A percentile compares a stretch with the other conserved stretches of the same genome.
phyloP scores from a whole-genome alignment of 2,888 invertebrate species.

The Plagodis dolabraria region DNA sequence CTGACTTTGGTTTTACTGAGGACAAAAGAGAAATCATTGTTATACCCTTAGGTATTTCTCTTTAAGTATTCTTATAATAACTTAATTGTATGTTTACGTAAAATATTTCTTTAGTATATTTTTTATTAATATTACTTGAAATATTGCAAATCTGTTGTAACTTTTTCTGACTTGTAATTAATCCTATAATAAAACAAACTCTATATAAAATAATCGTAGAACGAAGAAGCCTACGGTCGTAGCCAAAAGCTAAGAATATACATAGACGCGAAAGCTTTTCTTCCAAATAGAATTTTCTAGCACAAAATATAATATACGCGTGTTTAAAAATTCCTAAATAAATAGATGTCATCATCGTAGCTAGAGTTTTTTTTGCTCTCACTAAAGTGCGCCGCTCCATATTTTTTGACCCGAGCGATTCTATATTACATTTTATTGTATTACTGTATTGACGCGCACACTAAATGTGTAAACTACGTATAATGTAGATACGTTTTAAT shows the following conservation, averaged over 20 bases:
- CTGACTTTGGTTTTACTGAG: constrained; percentile 92
- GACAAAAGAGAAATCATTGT: constrained; percentile 57
- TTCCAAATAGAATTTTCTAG: constrained; percentile 16
- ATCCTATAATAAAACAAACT: no score
- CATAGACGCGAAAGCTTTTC: constrained; percentile 17
- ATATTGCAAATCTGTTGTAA: background rate
- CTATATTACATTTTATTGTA: no score
- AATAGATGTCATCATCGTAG: background rate
- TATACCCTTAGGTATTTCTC: background rate
- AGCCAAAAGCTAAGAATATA: constrained; percentile 11
- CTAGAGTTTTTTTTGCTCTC: no score
- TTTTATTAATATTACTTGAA: background rate
- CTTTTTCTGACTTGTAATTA: background rate
- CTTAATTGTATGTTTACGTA: background rate
- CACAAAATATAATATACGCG: constrained; percentile 10
- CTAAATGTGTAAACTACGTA: no score
- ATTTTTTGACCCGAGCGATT: no score
- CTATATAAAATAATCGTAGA: no score
- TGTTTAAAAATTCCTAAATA: background rate
- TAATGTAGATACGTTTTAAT: no score
- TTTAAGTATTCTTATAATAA: no score
- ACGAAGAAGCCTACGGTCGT: constrained; percentile 9
- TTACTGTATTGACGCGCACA: no score
- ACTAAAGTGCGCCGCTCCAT: no score
- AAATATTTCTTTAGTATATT: background rate